phyloP scores from a whole-genome alignment of 2,113 vertebrate genomes.

The Apeltes quadracus region DNA sequence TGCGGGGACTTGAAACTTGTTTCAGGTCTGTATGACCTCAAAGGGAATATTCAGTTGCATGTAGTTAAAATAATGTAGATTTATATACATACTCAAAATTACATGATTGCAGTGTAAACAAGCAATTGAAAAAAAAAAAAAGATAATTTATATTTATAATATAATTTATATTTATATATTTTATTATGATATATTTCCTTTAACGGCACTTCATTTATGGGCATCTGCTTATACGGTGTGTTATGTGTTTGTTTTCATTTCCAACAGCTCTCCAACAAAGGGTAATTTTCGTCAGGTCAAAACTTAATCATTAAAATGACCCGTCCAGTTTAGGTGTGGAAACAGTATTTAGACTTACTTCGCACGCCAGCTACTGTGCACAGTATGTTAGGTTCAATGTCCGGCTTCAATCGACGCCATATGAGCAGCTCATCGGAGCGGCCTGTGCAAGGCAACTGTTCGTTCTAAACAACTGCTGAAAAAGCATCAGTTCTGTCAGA shows the following conservation, averaged over 20 bases:
- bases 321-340: background rate
- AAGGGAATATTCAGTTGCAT: background rate
- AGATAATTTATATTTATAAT: background rate
- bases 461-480: background rate
- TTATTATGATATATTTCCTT: background rate
- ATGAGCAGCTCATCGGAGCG: background rate
- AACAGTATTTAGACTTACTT: background rate
- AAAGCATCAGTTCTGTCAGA: background rate
- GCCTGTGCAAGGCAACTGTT: background rate
- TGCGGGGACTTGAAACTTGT: constrained; percentile 7
- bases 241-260: background rate
- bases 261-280: background rate
- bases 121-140: background rate
- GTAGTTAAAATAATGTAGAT: background rate
- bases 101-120: background rate
- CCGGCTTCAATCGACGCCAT: background rate
- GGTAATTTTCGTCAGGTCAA: background rate
- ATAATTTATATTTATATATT: background rate
- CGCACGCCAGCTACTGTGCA: background rate
- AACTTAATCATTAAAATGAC: background rate
- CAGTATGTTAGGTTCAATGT: too few relatives aligned
- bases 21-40: constrained; percentile 3
- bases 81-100: background rate
- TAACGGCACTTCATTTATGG: background rate
- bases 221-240: background rate